These are phyloP conservation scores for Agrotis ipsilon DNA, from an alignment of 2,888 invertebrate species.

Conservation along the genomic window DNA sequence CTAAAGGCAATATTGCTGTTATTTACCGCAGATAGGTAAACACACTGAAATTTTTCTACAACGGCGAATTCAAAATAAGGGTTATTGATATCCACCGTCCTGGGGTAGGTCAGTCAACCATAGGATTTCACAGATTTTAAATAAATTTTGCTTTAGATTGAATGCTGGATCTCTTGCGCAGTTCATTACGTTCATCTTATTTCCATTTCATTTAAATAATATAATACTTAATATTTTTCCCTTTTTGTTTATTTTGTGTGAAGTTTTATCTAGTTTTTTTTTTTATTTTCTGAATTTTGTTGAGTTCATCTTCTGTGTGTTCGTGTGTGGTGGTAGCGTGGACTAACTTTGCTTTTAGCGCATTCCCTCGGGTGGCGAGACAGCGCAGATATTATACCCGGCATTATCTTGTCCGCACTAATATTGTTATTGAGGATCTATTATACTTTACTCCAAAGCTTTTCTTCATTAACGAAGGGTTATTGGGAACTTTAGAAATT, in stretches of 20 bases:
- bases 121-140: too few relatives aligned
- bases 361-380: slow-evolving; percentile 51
- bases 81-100: too few relatives aligned
- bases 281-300: neutral
- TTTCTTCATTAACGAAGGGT: slow-evolving; percentile 6
- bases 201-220: neutral
- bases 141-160: too few relatives aligned
- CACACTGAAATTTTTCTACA: too few relatives aligned
- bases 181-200: neutral
- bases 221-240: too few relatives aligned
- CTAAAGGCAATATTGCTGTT: too few relatives aligned
- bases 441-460: slow-evolving; percentile 21
- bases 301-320: slow-evolving; percentile 25
- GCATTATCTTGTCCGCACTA: slow-evolving; percentile 52
- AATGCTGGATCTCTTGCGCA: too few relatives aligned
- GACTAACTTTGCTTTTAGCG: slow-evolving; percentile 62
- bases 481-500: neutral
- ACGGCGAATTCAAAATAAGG: too few relatives aligned
- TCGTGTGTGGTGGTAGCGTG: neutral
- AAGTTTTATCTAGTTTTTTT: too few relatives aligned
- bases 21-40: neutral
- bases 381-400: slow-evolving; percentile 39
- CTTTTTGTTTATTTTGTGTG: too few relatives aligned
- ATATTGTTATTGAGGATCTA: slow-evolving; percentile 45
- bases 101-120: too few relatives aligned